Conservation (phyloP, 2,797 vertebrate species). For the Amniataba percoides region DNA sequence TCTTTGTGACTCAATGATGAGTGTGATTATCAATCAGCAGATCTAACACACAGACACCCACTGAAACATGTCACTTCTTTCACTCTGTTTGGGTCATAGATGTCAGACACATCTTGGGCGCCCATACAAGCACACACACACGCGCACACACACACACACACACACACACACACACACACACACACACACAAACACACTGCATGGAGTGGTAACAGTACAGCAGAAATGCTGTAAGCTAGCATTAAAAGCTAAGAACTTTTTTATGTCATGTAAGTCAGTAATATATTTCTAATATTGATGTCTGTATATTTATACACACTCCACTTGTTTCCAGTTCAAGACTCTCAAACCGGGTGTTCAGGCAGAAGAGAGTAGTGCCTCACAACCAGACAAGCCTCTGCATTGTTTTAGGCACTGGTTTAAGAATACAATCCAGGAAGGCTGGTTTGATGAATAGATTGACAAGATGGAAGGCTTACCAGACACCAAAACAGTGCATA, state of each 20-base stretch:
- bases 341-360: background rate
- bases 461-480: background rate
- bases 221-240: background rate
- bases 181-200: no score
- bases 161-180: no score
- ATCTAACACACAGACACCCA: background rate
- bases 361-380: background rate
- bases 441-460: conserved; percentile 4
- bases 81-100: background rate
- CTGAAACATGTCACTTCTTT: conserved; percentile 10
- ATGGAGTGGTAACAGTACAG: background rate
- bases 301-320: background rate
- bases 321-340: conserved; percentile 1
- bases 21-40: background rate
- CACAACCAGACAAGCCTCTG: background rate
- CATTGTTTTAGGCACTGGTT: background rate
- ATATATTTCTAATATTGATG: background rate
- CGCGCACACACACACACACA: no score
- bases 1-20: no score
- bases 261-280: background rate
- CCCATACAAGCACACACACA: background rate
- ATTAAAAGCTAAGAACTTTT: background rate
- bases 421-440: background rate
- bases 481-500: conserved; percentile 6
- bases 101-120: background rate